Conservation (phyloP, 2,888 invertebrate species). For the Campoletis raptor region DNA sequence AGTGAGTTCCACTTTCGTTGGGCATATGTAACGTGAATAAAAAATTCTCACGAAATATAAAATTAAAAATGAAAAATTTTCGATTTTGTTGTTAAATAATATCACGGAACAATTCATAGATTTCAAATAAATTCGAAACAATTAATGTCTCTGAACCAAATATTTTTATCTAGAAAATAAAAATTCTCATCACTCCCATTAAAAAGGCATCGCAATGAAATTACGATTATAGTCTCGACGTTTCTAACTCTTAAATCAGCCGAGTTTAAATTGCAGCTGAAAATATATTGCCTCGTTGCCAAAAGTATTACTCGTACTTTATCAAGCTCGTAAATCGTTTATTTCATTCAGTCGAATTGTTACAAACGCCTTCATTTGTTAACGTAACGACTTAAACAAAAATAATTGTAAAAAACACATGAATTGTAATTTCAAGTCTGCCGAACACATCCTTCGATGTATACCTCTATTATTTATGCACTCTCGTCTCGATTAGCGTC, state of each 20-base stretch:
- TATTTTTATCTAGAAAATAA: not conserved
- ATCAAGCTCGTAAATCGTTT: constrained; percentile 34
- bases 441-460: constrained; percentile 32
- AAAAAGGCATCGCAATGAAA: not conserved
- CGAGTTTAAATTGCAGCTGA: constrained; percentile 20
- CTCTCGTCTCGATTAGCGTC: constrained; percentile 38
- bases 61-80: not conserved
- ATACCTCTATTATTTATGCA: constrained; percentile 40
- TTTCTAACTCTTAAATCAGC: constrained; percentile 22
- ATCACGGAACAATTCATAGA: not conserved
- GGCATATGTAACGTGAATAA: not conserved
- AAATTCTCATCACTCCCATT: not conserved
- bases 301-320: constrained; percentile 7
- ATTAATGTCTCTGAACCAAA: not conserved
- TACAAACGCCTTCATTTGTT: constrained; percentile 6
- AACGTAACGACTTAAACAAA: not conserved
- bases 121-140: not conserved
- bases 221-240: constrained; percentile 2
- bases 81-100: not conserved
- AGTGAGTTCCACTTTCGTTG: not conserved
- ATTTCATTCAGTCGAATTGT: not conserved
- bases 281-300: constrained; percentile 29
- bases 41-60: not conserved
- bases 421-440: constrained; percentile 1
- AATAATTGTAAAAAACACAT: constrained; percentile 14